Evolutionary conservation across 2,797 vertebrate species (phyloP), one percentile per base, ranked within the genome.

Genomic region (Xenopus petersii): DNA sequence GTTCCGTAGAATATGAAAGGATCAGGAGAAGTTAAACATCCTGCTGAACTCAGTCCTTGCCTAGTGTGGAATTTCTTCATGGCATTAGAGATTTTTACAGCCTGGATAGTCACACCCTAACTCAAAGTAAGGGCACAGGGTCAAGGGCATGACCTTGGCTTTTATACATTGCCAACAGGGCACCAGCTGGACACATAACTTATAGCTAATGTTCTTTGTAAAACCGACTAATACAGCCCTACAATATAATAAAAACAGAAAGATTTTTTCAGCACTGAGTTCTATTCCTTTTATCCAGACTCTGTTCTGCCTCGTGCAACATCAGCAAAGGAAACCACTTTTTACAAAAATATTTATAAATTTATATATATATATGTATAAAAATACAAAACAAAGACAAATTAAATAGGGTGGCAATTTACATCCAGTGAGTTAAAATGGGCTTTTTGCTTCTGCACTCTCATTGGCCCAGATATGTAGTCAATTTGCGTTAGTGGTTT

Each of bases 271-370:
- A 77, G 67, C 30, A 73, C 66, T 67, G 17, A 68, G 59, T 68
- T n/a, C 59, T 36, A 68, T 68, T 79, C 71, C 60, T 61, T 60
- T 70, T 54, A 70, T 65, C 47, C 71, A 79, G 76, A 65, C 76
- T 79, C 76, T 79, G 76, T 70, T 60, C 76, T 79, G 71, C 71
- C 76, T 70, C 71, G 71, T 79, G 77, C 77, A 79, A 79, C 69
- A 58, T 79, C 62, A 79, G 77, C 77, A 79, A 79, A 79, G 48
- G 54, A 73, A 79, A 74, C 54, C 42, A 60, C 48, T 74, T 79
- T 79, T 74, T 79, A 79, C 62, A 79, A 79, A 79, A 79, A 79
- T 79, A 79, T 65, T 71, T 59, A 60, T 15, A 51, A 51, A 12
- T 51, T 51, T 79, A 70, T 79, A 74, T 79, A 73, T 79, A 21